phyloP scores from a whole-genome alignment of 2,113 vertebrate species.

The Pygoscelis adeliae region DNA sequence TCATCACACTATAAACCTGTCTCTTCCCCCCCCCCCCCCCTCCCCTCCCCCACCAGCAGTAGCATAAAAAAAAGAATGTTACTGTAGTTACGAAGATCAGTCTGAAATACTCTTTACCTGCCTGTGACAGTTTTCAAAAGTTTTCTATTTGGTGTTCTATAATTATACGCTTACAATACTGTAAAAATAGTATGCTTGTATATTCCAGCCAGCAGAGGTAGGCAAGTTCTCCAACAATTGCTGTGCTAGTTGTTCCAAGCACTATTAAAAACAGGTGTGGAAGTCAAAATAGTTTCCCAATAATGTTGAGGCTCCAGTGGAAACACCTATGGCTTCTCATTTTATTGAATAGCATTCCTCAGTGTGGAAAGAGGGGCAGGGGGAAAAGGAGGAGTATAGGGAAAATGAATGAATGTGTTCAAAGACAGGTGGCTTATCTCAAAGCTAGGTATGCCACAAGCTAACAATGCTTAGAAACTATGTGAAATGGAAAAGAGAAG shows the following conservation, averaged over 20 bases:
- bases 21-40: not conserved
- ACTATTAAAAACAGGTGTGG: slow-evolving; percentile 34
- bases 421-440: slow-evolving; percentile 9
- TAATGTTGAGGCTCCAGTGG: not conserved
- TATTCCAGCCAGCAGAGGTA: not conserved
- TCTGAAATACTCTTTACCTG: not conserved
- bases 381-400: not conserved
- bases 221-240: not conserved
- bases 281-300: not conserved
- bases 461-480: not conserved
- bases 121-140: not conserved
- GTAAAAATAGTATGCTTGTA: not conserved
- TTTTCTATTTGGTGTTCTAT: not conserved
- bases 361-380: not conserved
- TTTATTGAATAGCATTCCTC: not conserved
- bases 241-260: not conserved
- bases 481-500: not conserved
- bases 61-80: not conserved
- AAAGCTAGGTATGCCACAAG: not conserved
- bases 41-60: not conserved
- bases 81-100: not conserved
- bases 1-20: not conserved
- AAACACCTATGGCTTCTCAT: not conserved
- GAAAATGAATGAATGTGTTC: not conserved
- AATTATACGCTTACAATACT: not conserved